Evolutionary conservation across 2,113 vertebrate species (phyloP), one percentile per base, ranked within the genome.

Genomic region (Ameiurus melas): DNA sequence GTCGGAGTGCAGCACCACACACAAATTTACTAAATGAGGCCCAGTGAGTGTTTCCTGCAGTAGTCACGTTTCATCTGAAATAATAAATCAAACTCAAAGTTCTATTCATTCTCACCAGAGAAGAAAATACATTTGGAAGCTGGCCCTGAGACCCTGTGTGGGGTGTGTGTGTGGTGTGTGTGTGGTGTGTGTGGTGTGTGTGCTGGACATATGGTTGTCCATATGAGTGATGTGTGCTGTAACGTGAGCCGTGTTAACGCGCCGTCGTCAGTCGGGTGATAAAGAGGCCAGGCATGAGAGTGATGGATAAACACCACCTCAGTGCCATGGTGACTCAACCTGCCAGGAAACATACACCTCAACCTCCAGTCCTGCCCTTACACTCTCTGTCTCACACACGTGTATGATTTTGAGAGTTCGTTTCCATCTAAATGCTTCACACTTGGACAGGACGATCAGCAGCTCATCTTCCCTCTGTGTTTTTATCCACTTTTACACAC

Each of bases 281-380:
- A 75, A 81, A 83, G 73, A 70, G 73, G 53, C n/a, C 57, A 71
- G 51, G 70, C 62, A 66, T 79, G 73, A 51, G 58, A 43, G 71
- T 90, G 89, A 91, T 79, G 71, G 91, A 92, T 90, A 89, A 88
- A 86, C 88, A 90, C 88, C 73, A 51, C 43, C 80, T 62, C 55
- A 78, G 88, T 89, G 86, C 30, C 80, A 27, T 43, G 71, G 88
- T 89, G 88, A 91, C 88, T 88, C 88, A 66, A 55, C 55, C 84
- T 81, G 83, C 84, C 87, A 85, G 89, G 86, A 89, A 84, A 86
- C 89, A 88, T 58, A 83, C 79, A 77, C 64, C 64, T 68, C 81
- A 62, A 57, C 51, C 51, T 19, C 27, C 78, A 43, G 78, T 51
- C 13, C 33, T 36, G 30, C 14, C 19, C 70, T 20, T 1, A 22